These are phyloP conservation scores for Acanthiza pusilla DNA, from an alignment of 2,797 vertebrate genomes.

Conservation along the genomic window DNA sequence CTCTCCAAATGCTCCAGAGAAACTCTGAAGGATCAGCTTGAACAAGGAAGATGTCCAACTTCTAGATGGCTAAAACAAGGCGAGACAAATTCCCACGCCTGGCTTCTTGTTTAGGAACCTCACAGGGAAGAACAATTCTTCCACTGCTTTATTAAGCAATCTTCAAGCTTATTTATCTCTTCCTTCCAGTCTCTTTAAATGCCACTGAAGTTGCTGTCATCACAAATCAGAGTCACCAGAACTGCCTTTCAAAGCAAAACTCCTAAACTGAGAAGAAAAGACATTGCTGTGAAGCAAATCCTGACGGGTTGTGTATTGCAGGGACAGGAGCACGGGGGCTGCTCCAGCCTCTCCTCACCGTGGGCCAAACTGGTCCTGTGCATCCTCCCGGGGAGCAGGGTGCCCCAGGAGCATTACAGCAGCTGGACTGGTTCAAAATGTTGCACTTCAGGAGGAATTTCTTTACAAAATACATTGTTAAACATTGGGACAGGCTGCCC, in stretches of 20 bases:
- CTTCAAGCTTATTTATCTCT: conserved; percentile 29
- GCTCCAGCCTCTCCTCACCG: not conserved
- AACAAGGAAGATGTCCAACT: not conserved
- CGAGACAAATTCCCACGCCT: not conserved
- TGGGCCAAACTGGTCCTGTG: not conserved
- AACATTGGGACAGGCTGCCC: not conserved
- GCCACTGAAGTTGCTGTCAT: conserved; percentile 35
- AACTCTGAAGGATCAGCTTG: not conserved
- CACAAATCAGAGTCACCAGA: conserved; percentile 23
- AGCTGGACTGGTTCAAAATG: not conserved
- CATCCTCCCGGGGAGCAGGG: accelerated
- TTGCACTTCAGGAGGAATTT: not conserved
- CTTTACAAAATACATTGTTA: not conserved
- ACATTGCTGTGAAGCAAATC: not conserved
- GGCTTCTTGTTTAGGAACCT: not conserved
- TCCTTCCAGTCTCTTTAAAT: conserved; percentile 31
- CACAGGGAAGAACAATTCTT: not conserved
- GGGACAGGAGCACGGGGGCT: not conserved
- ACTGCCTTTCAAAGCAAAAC: conserved; percentile 12
- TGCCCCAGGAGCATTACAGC: not conserved
- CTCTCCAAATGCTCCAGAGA: not conserved
- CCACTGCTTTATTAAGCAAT: not conserved
- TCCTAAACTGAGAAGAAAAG: not conserved
- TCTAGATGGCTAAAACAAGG: not conserved
- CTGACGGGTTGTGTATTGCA: accelerated